phyloP scores from a whole-genome alignment of 2,113 vertebrate genomes.

The Scytalopus superciliaris region DNA sequence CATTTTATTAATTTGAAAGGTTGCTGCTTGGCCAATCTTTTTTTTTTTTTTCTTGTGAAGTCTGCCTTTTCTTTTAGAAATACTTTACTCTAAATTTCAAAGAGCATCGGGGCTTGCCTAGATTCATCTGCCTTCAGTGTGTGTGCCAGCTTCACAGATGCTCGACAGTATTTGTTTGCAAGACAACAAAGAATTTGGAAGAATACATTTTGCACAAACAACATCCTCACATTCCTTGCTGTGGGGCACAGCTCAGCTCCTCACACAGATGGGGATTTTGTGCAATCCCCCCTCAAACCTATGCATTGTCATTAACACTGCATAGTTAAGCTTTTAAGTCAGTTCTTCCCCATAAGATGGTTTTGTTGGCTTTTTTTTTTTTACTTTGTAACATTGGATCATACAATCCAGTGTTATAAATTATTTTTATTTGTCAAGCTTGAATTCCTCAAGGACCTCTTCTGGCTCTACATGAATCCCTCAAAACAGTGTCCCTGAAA shows the following conservation, averaged over 20 bases:
- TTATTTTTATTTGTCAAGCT: slow-evolving; percentile 25
- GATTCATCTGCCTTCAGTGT: neutral
- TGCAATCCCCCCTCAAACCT: neutral
- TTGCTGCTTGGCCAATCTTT: neutral
- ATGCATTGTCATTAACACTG: neutral
- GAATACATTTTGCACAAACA: neutral
- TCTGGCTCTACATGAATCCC: slow-evolving; percentile 43
- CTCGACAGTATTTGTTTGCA: neutral
- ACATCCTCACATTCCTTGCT: neutral
- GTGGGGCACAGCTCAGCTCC: neutral
- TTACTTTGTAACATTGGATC: neutral
- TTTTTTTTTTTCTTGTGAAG: no score
- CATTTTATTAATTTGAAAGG: neutral
- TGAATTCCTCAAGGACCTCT: slow-evolving; percentile 47
- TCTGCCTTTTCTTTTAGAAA: neutral
- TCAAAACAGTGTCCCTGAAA: slow-evolving; percentile 43
- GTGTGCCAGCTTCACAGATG: neutral
- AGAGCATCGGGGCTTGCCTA: neutral
- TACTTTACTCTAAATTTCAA: neutral
- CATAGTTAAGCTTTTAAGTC: neutral
- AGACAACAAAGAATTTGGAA: neutral
- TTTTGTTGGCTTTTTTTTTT: slow-evolving; percentile 11
- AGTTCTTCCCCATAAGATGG: slow-evolving; percentile 6
- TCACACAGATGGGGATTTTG: neutral
- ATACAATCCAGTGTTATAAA: neutral